Evolutionary conservation across 2,888 invertebrate genomes (phyloP), one percentile per base, ranked within the genome.

Genomic region (Zele albiditarsus): DNA sequence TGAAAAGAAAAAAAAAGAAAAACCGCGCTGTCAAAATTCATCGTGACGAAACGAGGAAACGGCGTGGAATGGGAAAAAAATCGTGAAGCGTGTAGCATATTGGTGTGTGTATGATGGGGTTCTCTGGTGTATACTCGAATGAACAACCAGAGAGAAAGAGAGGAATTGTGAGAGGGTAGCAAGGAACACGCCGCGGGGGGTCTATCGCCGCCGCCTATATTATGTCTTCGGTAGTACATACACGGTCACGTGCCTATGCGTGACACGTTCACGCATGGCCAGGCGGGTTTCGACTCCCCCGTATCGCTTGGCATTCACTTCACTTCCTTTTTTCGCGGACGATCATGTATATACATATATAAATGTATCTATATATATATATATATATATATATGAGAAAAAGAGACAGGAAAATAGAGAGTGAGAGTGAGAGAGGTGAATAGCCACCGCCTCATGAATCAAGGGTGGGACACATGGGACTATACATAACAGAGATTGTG

Each of bases 181-280:
- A 81, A 82, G 81, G 83, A 84, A 85, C 83, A 81, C 80, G 83
- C 80, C 77, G 79, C 77, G 79, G 80, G 81, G 81, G 80, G 78
- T 80, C 81, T 82, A 80, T 80, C 77, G 73, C 72, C 76, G 78
- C 78, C 76, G 78, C 78, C 80, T 82, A 84, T 86, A 88, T 88
- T 88, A 87, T 87, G 87, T 87, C 87, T 86, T 87, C 82, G 84
- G 83, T 84, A 85, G 87, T 87, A 87, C 86, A 88, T 87, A 87
- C 88, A 87, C 82, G 86, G 88, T 81, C 88, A 87, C 88, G 87
- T 88, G 87, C 84, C 87, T 87, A 85, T 87, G 86, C 86, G 88
- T 87, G 88, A 87, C 87, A 87, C 87, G 87, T 87, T 87, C 85
- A 88, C 85, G 86, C 87, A 85, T 86, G 84, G 82, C 79, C 79